Percentiles rank a stretch among this genome's conserved stretches.
phyloP scores from a whole-genome alignment of 1,140 invertebrate genomes.

The Teleopsis dalmanni region DNA sequence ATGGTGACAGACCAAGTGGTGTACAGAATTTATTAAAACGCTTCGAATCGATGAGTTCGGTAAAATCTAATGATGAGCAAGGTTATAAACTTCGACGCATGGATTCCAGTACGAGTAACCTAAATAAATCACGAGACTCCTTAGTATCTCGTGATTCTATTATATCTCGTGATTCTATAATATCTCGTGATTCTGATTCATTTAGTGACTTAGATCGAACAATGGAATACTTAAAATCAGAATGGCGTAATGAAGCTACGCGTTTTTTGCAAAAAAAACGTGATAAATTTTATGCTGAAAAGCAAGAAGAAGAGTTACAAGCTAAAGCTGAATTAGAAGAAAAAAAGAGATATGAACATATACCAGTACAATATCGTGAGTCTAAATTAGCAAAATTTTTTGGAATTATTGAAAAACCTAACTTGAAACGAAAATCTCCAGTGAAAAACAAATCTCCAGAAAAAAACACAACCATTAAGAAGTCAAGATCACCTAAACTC shows the following conservation, averaged over 20 bases:
- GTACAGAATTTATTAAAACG: slow-evolving; percentile 36
- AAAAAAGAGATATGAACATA: slow-evolving; percentile 9
- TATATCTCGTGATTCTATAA: slow-evolving; percentile 20
- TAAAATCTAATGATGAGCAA: slow-evolving; percentile 25
- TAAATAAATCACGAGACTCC: slow-evolving; percentile 29
- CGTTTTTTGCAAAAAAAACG: slow-evolving; percentile 39
- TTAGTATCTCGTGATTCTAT: slow-evolving; percentile 22
- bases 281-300: slow-evolving; percentile 24
- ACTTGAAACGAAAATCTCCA: slow-evolving; percentile 25
- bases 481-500: no score
- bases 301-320: slow-evolving; percentile 17
- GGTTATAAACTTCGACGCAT: slow-evolving; percentile 35
- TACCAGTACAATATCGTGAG: slow-evolving; percentile 17
- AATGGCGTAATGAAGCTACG: slow-evolving; percentile 39
- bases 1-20: slow-evolving; percentile 21
- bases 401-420: slow-evolving; percentile 28
- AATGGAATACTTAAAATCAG: slow-evolving; percentile 38
- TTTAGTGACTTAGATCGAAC: slow-evolving; percentile 38
- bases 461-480: slow-evolving; percentile 9
- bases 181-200: slow-evolving; percentile 28
- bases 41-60: slow-evolving; percentile 37
- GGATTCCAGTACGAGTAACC: slow-evolving; percentile 35
- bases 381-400: slow-evolving; percentile 39
- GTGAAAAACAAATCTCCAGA: slow-evolving; percentile 9
- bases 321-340: slow-evolving; percentile 13